Percentiles rank a stretch among this genome's conserved stretches.
Conservation (phyloP, 2,797 vertebrate genomes). For the Anas bahamensis region DNA sequence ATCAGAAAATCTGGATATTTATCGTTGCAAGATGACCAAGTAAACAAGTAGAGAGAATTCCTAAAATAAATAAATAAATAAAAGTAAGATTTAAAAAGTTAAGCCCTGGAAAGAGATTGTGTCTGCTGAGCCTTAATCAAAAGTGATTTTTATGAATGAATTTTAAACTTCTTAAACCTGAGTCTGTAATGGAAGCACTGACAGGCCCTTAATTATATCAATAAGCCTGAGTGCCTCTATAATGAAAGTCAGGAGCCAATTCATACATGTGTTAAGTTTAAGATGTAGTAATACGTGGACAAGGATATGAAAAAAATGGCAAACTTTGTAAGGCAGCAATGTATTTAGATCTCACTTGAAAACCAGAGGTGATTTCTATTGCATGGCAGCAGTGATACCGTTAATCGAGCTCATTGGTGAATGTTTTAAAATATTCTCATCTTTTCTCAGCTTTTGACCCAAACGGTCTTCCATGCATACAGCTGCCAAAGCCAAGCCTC, state of each 20-base stretch:
- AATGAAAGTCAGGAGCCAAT: background rate
- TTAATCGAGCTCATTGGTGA: background rate
- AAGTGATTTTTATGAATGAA: slow-evolving; percentile 3
- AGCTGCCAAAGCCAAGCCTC: background rate
- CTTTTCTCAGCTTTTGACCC: background rate
- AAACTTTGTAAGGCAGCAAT: background rate
- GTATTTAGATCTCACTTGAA: background rate
- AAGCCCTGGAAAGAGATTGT: background rate
- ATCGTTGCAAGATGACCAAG: background rate
- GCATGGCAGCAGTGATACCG: background rate
- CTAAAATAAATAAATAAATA: too few relatives aligned
- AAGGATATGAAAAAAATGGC: background rate
- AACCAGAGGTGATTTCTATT: background rate
- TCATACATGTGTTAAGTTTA: background rate
- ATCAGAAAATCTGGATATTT: background rate
- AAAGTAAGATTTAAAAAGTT: background rate
- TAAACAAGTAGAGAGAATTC: background rate
- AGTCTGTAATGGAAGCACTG: slow-evolving; percentile 33
- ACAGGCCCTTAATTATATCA: slow-evolving; percentile 11
- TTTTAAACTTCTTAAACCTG: slow-evolving; percentile 19
- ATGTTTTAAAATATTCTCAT: background rate
- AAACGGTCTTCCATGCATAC: background rate
- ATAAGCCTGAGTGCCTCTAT: background rate
- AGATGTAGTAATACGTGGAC: background rate
- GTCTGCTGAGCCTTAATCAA: slow-evolving; percentile 16